Conservation (phyloP, 2,888 invertebrate genomes). For the Catocala nupta region DNA sequence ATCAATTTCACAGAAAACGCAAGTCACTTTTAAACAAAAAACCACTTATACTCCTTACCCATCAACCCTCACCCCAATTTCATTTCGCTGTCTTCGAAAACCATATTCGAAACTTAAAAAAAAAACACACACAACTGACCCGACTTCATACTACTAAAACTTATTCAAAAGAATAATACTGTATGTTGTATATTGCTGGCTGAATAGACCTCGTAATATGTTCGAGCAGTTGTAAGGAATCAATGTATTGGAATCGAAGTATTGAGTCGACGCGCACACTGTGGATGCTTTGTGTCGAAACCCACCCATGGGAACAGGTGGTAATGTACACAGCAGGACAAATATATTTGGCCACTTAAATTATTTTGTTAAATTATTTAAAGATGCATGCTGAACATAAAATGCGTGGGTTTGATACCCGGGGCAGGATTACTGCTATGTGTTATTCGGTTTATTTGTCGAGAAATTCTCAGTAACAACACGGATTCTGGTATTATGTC, state of each 20-base stretch:
- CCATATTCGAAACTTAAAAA: conserved; percentile 36
- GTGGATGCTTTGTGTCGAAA: conserved; percentile 39
- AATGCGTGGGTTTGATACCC: too few relatives aligned
- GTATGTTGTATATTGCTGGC: conserved; percentile 11
- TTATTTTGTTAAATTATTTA: too few relatives aligned
- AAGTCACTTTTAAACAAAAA: conserved; percentile 12
- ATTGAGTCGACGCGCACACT: conserved; percentile 8
- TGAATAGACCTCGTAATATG: background rate
- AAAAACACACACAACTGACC: conserved; percentile 24
- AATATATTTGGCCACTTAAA: background rate
- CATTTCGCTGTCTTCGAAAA: conserved; percentile 30
- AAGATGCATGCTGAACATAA: too few relatives aligned
- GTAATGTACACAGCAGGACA: conserved; percentile 42
- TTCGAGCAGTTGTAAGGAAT: background rate
- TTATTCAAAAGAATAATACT: background rate
- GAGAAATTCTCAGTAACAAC: too few relatives aligned
- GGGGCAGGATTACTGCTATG: too few relatives aligned
- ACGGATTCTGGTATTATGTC: too few relatives aligned
- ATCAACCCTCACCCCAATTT: conserved; percentile 18
- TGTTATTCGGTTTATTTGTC: too few relatives aligned
- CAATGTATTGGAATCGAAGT: conserved; percentile 28
- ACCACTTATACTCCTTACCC: conserved; percentile 4
- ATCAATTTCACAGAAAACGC: conserved; percentile 2
- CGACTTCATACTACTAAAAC: background rate
- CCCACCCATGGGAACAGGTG: conserved; percentile 53